phyloP scores from a whole-genome alignment of 2,888 invertebrate species.

The Ectemnius cavifrons region DNA sequence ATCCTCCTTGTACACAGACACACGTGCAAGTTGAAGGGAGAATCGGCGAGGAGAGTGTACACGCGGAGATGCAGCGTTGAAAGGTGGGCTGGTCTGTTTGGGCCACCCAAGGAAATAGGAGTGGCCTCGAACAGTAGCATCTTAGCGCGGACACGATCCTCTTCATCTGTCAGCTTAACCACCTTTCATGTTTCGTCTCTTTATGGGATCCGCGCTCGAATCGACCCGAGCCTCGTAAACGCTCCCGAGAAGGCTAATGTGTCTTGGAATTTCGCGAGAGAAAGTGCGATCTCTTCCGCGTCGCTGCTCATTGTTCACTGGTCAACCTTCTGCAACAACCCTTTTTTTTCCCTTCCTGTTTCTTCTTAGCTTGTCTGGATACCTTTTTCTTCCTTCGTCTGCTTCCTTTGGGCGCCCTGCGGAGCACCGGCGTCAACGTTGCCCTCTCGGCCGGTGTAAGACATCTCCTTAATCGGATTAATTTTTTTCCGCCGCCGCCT shows the following conservation, averaged over 20 bases:
- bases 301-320: constrained; percentile 27
- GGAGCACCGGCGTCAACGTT: not conserved
- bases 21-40: not conserved
- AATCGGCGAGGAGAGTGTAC: not conserved
- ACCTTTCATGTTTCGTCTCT: constrained; percentile 71
- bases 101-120: constrained; percentile 65
- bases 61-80: constrained; percentile 41
- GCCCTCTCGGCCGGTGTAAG: not conserved
- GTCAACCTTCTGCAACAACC: constrained; percentile 13
- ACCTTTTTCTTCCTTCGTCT: not conserved
- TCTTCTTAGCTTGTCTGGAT: constrained; percentile 1
- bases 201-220: constrained; percentile 55
- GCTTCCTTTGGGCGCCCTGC: not conserved
- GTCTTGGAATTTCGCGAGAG: constrained; percentile 10
- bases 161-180: constrained; percentile 70
- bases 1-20: constrained; percentile 3
- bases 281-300: constrained; percentile 33
- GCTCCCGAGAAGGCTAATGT: too few relatives aligned
- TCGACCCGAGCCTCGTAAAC: constrained; percentile 33
- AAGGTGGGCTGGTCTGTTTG: constrained; percentile 52
- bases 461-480: constrained; percentile 9
- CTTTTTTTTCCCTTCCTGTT: constrained; percentile 33
- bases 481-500: not conserved
- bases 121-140: constrained; percentile 65
- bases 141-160: constrained; percentile 64